A percentile compares a stretch with the other conserved stretches of the same genome.
Conservation (phyloP, 2,797 vertebrate genomes). For the Tympanoctomys barrerae region DNA sequence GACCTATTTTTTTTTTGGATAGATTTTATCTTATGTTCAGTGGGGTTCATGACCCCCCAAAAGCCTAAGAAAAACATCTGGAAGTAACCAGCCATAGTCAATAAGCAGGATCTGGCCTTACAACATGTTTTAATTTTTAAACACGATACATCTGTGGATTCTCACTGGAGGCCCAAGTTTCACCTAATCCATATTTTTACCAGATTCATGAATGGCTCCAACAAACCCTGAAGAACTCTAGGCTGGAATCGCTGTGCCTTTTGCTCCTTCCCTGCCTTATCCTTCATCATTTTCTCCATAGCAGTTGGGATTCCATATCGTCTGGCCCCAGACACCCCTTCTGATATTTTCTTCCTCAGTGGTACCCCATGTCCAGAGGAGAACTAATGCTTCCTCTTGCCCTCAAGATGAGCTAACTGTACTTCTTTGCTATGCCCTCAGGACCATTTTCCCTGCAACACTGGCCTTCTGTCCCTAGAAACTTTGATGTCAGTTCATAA, state of each 20-base stretch:
- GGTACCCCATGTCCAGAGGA: neutral
- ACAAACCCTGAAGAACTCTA: conserved; percentile 38
- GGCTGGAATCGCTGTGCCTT: neutral
- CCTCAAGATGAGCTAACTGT: neutral
- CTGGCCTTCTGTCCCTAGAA: neutral
- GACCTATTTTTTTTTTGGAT: conserved; percentile 36
- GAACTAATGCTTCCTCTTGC: neutral
- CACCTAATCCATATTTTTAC: conserved; percentile 66
- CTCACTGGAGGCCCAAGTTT: conserved; percentile 60
- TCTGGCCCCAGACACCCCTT: neutral
- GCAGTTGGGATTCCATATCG: neutral
- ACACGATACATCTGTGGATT: conserved; percentile 68
- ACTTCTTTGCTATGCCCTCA: neutral
- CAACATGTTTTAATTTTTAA: conserved; percentile 76
- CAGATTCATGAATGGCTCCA: conserved; percentile 44
- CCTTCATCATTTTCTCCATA: neutral
- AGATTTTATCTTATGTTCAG: conserved; percentile 65
- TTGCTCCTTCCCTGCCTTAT: neutral
- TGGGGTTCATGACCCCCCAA: conserved; percentile 60
- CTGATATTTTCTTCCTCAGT: neutral
- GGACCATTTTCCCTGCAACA: neutral
- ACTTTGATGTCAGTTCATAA: neutral
- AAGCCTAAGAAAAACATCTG: conserved; percentile 72
- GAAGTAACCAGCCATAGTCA: conserved; percentile 62
- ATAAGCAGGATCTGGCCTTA: conserved; percentile 57